Evolutionary conservation across 1,140 invertebrate species (phyloP).

Genomic region (Zaprionus kolodkinae): DNA sequence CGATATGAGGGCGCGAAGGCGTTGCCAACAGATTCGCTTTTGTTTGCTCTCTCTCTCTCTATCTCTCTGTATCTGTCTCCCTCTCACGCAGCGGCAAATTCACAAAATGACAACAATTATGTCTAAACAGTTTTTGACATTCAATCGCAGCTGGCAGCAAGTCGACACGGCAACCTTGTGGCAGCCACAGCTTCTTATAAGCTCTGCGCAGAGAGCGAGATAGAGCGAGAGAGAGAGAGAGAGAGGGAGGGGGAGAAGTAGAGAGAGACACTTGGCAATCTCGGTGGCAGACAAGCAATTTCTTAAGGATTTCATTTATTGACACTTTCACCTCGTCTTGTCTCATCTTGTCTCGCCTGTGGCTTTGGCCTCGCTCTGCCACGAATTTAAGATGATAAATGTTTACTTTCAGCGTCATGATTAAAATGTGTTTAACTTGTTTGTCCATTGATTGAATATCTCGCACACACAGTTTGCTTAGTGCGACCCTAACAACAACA

Average conservation of each 20-base stretch:
- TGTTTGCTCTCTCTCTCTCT: slow-evolving; percentile 21
- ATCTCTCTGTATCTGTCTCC: slow-evolving; percentile 8
- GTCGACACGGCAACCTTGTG: slow-evolving; percentile 45
- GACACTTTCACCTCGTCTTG: slow-evolving; percentile 62
- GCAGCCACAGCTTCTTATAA: slow-evolving; percentile 41
- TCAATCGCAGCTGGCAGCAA: slow-evolving; percentile 58
- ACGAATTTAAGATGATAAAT: slow-evolving; percentile 71
- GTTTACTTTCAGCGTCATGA: slow-evolving; percentile 77
- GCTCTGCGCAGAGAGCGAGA: slow-evolving; percentile 37
- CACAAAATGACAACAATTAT: slow-evolving; percentile 75
- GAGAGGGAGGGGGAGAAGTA: neutral
- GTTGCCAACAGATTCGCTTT: slow-evolving; percentile 19
- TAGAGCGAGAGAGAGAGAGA: neutral
- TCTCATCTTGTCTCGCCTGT: slow-evolving; percentile 33
- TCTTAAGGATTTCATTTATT: slow-evolving; percentile 81
- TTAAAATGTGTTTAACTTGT: slow-evolving; percentile 82
- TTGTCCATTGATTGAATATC: slow-evolving; percentile 73
- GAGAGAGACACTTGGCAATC: slow-evolving; percentile 9
- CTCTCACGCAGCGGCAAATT: slow-evolving; percentile 21
- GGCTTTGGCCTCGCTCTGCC: slow-evolving; percentile 40
- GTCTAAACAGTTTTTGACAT: slow-evolving; percentile 74
- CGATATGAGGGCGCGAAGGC: slow-evolving; percentile 44
- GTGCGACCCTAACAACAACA: slow-evolving; percentile 29
- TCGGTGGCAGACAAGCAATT: slow-evolving; percentile 68
- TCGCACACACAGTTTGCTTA: slow-evolving; percentile 34